Evolutionary conservation across 2,888 invertebrate genomes (phyloP).

Genomic region (Polylopha cassiicola): DNA sequence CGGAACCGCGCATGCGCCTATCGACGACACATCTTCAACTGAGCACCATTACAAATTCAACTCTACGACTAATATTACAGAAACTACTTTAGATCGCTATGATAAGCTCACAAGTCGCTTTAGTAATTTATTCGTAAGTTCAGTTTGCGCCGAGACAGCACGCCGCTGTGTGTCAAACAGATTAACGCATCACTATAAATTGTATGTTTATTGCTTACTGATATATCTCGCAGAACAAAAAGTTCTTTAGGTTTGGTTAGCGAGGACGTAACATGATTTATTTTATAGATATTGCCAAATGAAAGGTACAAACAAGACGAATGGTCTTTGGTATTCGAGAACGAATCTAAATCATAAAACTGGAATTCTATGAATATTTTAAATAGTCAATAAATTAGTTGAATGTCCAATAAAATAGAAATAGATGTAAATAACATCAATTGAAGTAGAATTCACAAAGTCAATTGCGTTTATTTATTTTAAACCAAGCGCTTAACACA

Average conservation of each 20-base stretch:
- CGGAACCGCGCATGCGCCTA: slow-evolving; percentile 60
- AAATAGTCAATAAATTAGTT: too few species aligned
- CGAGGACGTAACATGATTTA: slow-evolving; percentile 43
- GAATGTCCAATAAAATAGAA: too few species aligned
- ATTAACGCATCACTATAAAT: slow-evolving; percentile 62
- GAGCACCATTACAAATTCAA: slow-evolving; percentile 42
- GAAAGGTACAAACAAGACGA: slow-evolving; percentile 51
- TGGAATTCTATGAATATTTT: too few species aligned
- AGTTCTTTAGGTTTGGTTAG: slow-evolving; percentile 30
- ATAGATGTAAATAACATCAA: too few species aligned
- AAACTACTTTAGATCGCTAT: slow-evolving; percentile 38
- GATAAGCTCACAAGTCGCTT: slow-evolving; percentile 32
- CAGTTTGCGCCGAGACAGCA: slow-evolving; percentile 56
- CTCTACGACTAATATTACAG: slow-evolving; percentile 43
- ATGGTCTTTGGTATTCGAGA: slow-evolving; percentile 32
- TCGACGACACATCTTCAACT: slow-evolving; percentile 49
- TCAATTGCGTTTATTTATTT: too few species aligned
- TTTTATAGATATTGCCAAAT: slow-evolving; percentile 44
- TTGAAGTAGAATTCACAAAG: too few species aligned
- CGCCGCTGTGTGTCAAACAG: slow-evolving; percentile 53
- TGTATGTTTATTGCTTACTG: slow-evolving; percentile 54
- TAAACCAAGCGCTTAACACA: too few species aligned
- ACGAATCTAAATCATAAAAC: slow-evolving; percentile 9
- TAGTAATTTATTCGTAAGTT: slow-evolving; percentile 47
- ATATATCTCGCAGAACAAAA: slow-evolving; percentile 48